phyloP scores from a whole-genome alignment of 1,140 invertebrate species.

The Mercenaria mercenaria region DNA sequence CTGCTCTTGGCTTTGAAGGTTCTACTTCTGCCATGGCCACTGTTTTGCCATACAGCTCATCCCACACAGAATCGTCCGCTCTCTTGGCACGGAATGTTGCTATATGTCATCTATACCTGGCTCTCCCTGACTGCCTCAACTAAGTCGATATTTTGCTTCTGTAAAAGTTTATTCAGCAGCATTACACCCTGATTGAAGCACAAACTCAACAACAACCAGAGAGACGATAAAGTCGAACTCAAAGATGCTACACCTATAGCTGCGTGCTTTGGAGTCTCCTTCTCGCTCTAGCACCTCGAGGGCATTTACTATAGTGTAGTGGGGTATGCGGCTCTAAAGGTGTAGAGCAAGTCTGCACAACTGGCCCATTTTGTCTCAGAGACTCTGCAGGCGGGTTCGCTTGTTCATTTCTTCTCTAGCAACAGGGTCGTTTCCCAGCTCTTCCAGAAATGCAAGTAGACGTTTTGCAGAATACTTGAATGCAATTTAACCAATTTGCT shows the following conservation, averaged over 20 bases:
- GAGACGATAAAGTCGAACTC: neutral
- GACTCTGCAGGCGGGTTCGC: neutral
- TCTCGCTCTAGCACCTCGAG: no score
- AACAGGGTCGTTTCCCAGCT: neutral
- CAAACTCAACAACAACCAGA: conserved; percentile 4
- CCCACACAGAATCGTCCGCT: neutral
- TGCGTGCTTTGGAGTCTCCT: neutral
- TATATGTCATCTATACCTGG: neutral
- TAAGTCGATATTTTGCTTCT: neutral
- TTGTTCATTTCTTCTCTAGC: neutral
- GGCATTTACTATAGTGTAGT: no score
- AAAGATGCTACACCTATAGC: neutral
- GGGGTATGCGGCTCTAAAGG: neutral
- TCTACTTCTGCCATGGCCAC: neutral
- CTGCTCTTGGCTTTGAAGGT: neutral
- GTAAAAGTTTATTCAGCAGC: neutral
- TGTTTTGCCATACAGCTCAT: neutral
- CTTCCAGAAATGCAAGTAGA: neutral
- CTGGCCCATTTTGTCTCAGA: conserved; percentile 15
- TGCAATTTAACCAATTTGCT: conserved; percentile 38
- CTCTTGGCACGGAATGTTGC: neutral
- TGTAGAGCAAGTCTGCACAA: neutral
- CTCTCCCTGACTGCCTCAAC: neutral
- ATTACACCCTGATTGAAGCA: neutral
- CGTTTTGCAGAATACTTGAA: conserved; percentile 30